Evolutionary conservation across 2,113 vertebrate genomes (phyloP).

Genomic region (Sinocyclocheilus anshuiensis): DNA sequence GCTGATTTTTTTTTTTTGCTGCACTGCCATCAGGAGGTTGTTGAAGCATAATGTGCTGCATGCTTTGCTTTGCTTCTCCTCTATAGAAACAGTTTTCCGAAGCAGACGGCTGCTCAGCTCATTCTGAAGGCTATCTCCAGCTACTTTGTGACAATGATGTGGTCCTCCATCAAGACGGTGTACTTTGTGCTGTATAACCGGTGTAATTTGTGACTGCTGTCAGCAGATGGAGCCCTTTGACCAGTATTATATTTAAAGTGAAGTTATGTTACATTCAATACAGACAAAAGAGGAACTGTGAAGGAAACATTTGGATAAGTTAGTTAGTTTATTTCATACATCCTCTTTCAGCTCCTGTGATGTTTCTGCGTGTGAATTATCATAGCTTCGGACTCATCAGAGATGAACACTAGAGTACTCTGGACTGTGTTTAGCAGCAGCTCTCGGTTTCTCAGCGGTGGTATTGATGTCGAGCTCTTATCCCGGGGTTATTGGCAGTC

Average conservation of each 20-base stretch:
- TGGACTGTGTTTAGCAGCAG: too few relatives aligned
- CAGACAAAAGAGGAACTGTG: not conserved
- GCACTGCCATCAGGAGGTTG: too few relatives aligned
- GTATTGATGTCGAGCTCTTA: not conserved
- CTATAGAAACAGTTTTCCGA: constrained; percentile 92
- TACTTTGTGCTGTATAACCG: constrained; percentile 87
- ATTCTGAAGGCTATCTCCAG: constrained; percentile 98
- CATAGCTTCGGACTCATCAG: too few relatives aligned
- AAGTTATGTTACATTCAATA: not conserved
- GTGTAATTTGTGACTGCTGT: not conserved
- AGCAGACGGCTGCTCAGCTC: constrained; percentile 96
- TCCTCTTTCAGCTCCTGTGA: not conserved
- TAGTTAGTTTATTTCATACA: not conserved
- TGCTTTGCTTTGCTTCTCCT: not conserved
- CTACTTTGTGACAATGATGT: constrained; percentile 98
- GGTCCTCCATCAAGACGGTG: constrained; percentile 97
- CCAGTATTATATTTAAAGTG: not conserved
- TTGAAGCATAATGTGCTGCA: not conserved
- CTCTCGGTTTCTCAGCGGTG: not conserved
- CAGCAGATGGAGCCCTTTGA: constrained; percentile 30
- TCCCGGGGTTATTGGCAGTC: constrained; percentile 58
- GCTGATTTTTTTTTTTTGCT: too few relatives aligned
- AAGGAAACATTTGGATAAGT: not conserved
- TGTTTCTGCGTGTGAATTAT: not conserved
- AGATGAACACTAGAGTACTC: too few relatives aligned